Percentiles rank a stretch among this genome's conserved stretches.
phyloP scores from a whole-genome alignment of 2,888 invertebrate genomes.

The Pomacea canaliculata region DNA sequence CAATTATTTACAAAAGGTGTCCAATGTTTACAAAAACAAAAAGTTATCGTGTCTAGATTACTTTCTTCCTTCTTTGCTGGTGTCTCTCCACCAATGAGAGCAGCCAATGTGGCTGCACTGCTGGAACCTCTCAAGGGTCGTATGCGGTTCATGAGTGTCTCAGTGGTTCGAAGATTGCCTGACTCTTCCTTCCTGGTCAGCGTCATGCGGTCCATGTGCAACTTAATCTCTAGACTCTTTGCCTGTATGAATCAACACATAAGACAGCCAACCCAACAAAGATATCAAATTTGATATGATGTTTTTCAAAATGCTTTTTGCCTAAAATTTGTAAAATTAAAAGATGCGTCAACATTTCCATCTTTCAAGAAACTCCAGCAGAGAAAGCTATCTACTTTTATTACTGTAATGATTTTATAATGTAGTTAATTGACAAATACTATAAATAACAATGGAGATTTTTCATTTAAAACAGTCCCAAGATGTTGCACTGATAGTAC shows the following conservation, averaged over 20 bases:
- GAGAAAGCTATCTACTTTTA: background rate
- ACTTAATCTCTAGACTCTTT: constrained; percentile 35
- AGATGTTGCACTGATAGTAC: too few relatives aligned
- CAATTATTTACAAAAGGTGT: too few relatives aligned
- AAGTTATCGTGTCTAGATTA: constrained; percentile 22
- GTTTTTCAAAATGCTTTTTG: too few relatives aligned
- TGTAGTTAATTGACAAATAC: too few relatives aligned
- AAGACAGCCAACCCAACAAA: background rate
- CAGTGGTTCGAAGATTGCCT: constrained; percentile 60
- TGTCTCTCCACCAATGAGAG: constrained; percentile 60
- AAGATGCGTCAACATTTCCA: background rate
- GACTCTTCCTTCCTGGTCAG: constrained; percentile 62
- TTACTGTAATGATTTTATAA: too few relatives aligned
- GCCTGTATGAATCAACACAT: constrained; percentile 36
- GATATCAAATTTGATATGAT: too few relatives aligned
- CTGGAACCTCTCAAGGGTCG: constrained; percentile 63
- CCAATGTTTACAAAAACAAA: too few relatives aligned
- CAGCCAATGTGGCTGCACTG: constrained; percentile 60
- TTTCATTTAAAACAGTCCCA: too few relatives aligned
- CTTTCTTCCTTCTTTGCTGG: constrained; percentile 58
- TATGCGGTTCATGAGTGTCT: constrained; percentile 62
- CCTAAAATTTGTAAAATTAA: too few relatives aligned
- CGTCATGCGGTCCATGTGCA: constrained; percentile 42
- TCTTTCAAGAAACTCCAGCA: background rate
- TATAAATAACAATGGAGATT: too few relatives aligned